Conservation (phyloP, 2,113 vertebrate genomes). For the Gallinago media region DNA sequence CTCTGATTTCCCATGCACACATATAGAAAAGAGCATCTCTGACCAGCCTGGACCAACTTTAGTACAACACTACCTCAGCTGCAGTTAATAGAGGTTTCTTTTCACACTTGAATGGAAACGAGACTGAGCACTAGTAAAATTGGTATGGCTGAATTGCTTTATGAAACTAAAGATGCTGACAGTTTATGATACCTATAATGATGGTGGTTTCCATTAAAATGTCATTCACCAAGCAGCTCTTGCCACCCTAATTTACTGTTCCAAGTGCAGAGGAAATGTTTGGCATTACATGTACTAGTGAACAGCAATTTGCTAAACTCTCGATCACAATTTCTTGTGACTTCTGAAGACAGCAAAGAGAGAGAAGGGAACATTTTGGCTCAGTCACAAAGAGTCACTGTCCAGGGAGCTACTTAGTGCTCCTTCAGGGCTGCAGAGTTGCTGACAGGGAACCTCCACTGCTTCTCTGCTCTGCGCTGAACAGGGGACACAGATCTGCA, state of each 20-base stretch:
- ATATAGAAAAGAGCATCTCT: not conserved
- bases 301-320: not conserved
- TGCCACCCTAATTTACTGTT: not conserved
- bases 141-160: not conserved
- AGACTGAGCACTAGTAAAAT: not conserved
- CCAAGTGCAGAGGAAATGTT: not conserved
- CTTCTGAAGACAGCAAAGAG: not conserved
- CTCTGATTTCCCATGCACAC: not conserved
- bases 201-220: not conserved
- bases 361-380: not conserved
- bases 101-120: not conserved
- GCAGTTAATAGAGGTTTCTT: not conserved
- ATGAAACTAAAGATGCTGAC: not conserved
- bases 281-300: not conserved
- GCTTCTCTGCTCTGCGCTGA: not conserved
- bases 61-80: not conserved
- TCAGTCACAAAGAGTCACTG: not conserved
- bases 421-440: not conserved
- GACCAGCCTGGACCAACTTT: not conserved
- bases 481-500: not conserved
- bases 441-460: not conserved
- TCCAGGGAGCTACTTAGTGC: not conserved
- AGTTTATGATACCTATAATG: not conserved
- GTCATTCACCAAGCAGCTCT: not conserved
- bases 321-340: accelerated